phyloP scores from a whole-genome alignment of 2,113 vertebrate genomes.

The Neogobius melanostomus region DNA sequence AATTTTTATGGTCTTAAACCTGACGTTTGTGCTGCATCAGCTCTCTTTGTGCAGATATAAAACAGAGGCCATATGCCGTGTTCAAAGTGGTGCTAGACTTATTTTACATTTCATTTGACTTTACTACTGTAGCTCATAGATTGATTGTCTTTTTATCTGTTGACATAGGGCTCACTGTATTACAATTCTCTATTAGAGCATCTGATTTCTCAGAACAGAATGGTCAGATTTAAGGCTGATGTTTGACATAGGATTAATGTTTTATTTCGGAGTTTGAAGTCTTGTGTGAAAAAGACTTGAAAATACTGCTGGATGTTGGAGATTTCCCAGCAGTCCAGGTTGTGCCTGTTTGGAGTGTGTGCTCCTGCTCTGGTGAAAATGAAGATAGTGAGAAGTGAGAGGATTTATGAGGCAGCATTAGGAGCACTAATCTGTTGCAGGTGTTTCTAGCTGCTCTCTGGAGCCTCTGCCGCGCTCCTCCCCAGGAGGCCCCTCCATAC shows the following conservation, averaged over 20 bases:
- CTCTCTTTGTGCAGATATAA: constrained; percentile 33
- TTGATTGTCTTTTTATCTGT: constrained; percentile 32
- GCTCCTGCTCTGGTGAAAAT: constrained; percentile 41
- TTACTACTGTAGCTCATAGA: constrained; percentile 27
- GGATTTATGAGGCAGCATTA: constrained; percentile 80
- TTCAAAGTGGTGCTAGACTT: constrained; percentile 31
- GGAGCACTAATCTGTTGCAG: constrained; percentile 82
- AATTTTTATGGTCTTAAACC: constrained; percentile 50
- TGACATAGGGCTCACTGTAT: constrained; percentile 10
- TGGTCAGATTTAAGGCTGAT: neutral
- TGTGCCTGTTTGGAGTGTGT: constrained; percentile 16
- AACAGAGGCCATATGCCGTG: constrained; percentile 29
- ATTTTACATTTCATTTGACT: constrained; percentile 49
- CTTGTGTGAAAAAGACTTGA: constrained; percentile 28
- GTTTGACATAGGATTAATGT: neutral
- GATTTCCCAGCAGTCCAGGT: neutral
- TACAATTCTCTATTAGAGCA: constrained; percentile 15
- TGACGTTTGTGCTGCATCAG: constrained; percentile 53
- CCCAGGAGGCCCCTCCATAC: constrained; percentile 68
- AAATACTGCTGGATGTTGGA: constrained; percentile 4
- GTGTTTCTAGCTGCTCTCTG: constrained; percentile 79
- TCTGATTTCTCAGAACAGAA: constrained; percentile 23
- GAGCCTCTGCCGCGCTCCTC: constrained; percentile 53
- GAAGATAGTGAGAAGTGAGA: constrained; percentile 70
- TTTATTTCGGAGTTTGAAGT: constrained; percentile 15